phyloP scores from a whole-genome alignment of 2,113 vertebrate species.

The Cygnus atratus region DNA sequence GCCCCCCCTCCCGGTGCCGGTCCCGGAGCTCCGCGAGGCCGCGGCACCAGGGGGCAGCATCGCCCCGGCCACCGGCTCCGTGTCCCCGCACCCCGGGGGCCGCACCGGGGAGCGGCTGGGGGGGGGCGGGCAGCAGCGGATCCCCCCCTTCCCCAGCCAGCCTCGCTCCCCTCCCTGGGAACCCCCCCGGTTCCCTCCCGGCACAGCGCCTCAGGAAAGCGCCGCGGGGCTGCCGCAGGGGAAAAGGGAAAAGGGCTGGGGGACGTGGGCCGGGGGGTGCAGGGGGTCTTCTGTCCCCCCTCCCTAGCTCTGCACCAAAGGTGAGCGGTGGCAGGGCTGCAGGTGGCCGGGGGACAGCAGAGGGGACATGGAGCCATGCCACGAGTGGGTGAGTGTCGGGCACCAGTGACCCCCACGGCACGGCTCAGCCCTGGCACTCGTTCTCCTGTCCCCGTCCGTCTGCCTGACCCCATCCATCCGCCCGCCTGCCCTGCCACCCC shows the following conservation, averaged over 20 bases:
- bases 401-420: background rate
- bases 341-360: background rate
- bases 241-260: rapidly evolving
- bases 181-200: background rate
- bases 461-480: background rate
- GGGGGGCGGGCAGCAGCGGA: background rate
- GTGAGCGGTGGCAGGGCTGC: background rate
- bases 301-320: background rate
- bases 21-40: background rate
- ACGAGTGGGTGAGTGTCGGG: background rate
- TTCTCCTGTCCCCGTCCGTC: background rate
- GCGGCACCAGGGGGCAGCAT: conserved; percentile 62
- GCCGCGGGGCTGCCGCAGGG: background rate
- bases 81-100: too few relatives aligned
- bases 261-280: background rate
- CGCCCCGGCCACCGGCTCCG: conserved; percentile 8
- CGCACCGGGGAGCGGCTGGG: background rate
- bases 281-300: background rate
- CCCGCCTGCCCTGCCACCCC: conserved; percentile 21
- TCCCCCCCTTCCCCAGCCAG: background rate
- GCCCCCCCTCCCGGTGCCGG: too few relatives aligned
- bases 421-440: background rate
- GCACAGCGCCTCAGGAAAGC: background rate
- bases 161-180: too few relatives aligned
- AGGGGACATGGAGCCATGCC: background rate